Evolutionary conservation across 2,797 vertebrate species (phyloP).

Genomic region (Passerculus sandwichensis): DNA sequence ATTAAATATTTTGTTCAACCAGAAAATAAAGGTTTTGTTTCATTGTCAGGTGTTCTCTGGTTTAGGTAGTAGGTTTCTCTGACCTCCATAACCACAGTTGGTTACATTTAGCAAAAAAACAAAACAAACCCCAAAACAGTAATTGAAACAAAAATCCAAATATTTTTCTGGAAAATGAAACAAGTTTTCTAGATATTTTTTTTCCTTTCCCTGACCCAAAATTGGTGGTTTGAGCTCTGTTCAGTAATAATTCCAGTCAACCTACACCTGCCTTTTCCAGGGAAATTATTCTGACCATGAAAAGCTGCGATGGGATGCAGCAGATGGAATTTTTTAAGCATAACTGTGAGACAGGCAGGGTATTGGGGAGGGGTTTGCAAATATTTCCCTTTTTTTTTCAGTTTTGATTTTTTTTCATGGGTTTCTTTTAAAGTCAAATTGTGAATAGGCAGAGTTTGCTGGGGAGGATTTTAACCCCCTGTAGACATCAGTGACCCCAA

Average conservation of each 20-base stretch:
- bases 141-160: neutral
- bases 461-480: neutral
- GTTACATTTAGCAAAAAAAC: neutral
- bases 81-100: neutral
- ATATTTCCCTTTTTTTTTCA: too few species aligned
- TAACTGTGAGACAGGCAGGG: rapidly evolving
- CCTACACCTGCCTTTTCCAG: neutral
- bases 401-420: neutral
- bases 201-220: neutral
- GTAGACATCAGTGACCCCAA: neutral
- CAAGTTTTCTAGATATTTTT: neutral
- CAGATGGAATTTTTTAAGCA: neutral
- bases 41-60: constrained; percentile 5
- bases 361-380: neutral
- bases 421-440: neutral
- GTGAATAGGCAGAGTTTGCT: neutral
- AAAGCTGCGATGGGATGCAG: neutral
- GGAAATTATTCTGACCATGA: neutral
- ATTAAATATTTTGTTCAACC: constrained; percentile 61
- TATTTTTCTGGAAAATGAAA: neutral
- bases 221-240: neutral
- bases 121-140: neutral
- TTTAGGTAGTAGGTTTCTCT: neutral
- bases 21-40: constrained; percentile 57
- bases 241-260: neutral